These are phyloP conservation scores for Altica lythri DNA, from an alignment of 2,888 invertebrate genomes.

Conservation along the genomic window DNA sequence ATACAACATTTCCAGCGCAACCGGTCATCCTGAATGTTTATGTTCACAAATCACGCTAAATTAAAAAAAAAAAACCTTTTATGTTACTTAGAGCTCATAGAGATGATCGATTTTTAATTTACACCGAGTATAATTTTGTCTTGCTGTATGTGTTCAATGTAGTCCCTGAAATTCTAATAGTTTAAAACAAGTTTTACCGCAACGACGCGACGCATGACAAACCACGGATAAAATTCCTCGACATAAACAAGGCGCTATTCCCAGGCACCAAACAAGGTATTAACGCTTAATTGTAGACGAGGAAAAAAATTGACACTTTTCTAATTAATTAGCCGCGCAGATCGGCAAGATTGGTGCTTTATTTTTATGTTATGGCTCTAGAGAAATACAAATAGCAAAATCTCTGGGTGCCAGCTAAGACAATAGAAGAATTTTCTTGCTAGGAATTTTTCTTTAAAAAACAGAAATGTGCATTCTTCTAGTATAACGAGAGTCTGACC, in stretches of 20 bases:
- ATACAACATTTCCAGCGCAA: too few species aligned
- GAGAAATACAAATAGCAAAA: conserved; percentile 24
- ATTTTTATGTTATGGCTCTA: conserved; percentile 30
- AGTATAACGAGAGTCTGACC: background rate
- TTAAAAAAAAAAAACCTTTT: too few species aligned
- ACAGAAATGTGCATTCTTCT: background rate
- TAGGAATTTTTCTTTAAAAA: conserved; percentile 8
- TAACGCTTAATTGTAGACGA: conserved; percentile 34
- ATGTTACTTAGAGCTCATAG: too few species aligned
- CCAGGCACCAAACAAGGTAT: conserved; percentile 37
- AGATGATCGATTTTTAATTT: too few species aligned
- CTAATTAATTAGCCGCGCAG: conserved; percentile 35
- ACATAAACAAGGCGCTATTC: conserved; percentile 27
- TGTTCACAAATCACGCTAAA: too few species aligned
- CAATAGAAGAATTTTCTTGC: conserved; percentile 2
- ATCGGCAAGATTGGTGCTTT: conserved; percentile 29
- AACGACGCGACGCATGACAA: background rate
- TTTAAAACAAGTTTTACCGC: too few species aligned
- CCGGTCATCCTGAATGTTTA: too few species aligned
- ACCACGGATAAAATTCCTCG: conserved; percentile 19
- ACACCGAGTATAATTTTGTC: too few species aligned
- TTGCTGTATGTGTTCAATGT: too few species aligned
- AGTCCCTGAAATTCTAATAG: too few species aligned
- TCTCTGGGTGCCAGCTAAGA: conserved; percentile 10
- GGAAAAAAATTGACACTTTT: conserved; percentile 26